A percentile compares a stretch with the other conserved stretches of the same genome.
Conservation (phyloP, 1,140 invertebrate species). For the Eupristina koningsbergeri region DNA sequence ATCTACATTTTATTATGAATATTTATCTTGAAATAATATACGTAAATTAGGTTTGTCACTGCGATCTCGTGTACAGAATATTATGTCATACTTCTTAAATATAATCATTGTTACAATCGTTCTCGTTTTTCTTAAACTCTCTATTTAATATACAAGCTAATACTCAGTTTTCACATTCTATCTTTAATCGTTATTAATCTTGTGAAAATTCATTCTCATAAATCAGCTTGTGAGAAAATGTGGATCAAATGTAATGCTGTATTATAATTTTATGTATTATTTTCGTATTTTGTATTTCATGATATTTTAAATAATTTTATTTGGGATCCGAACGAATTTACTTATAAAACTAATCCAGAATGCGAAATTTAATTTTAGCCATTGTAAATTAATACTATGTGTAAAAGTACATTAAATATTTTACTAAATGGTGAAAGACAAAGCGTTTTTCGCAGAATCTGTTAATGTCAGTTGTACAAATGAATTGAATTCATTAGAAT, state of each 20-base stretch:
- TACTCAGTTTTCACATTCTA: not conserved
- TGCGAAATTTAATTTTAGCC: not conserved
- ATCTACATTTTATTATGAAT: slow-evolving; percentile 22
- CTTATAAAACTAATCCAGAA: too few species aligned
- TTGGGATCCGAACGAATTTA: too few species aligned
- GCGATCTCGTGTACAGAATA: not conserved
- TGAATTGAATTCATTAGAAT: not conserved
- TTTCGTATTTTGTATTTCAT: too few species aligned
- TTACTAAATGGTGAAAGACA: not conserved
- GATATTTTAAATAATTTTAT: too few species aligned
- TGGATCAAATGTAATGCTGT: too few species aligned
- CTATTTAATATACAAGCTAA: not conserved
- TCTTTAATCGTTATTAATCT: too few species aligned
- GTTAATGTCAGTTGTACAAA: not conserved
- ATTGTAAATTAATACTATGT: not conserved
- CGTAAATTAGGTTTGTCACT: not conserved
- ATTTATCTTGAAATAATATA: slow-evolving; percentile 14
- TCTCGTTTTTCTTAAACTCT: not conserved
- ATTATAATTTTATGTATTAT: too few species aligned
- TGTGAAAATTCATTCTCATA: too few species aligned
- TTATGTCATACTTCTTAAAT: not conserved
- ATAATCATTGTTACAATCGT: slow-evolving; percentile 1
- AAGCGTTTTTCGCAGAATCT: not conserved
- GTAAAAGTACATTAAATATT: not conserved
- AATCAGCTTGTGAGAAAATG: too few species aligned